Conservation (phyloP, 2,113 vertebrate species). For the Sinocyclocheilus anshuiensis region DNA sequence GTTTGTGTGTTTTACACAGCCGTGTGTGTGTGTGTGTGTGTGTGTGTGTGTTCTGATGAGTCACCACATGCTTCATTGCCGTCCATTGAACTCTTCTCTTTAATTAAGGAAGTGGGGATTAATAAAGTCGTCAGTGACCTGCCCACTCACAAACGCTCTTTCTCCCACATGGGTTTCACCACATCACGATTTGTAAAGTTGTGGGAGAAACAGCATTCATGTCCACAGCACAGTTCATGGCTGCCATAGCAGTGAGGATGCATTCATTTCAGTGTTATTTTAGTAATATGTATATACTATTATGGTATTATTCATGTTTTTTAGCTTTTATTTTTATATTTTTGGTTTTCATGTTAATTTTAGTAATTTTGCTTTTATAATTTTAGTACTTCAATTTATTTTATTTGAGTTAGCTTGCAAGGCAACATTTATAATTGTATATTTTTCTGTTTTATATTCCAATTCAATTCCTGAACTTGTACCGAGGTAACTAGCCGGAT, state of each 20-base stretch:
- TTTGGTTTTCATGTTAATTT: no score
- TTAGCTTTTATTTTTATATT: no score
- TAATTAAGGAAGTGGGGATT: slow-evolving; percentile 64
- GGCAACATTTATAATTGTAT: neutral
- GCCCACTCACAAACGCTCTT: slow-evolving; percentile 5
- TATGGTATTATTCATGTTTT: no score
- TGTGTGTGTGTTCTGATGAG: slow-evolving; percentile 40
- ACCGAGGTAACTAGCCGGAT: no score
- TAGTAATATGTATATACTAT: no score
- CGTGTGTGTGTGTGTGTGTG: neutral
- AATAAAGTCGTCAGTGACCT: slow-evolving; percentile 27
- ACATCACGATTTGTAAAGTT: neutral
- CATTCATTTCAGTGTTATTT: no score
- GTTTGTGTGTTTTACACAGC: no score
- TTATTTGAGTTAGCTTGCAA: neutral
- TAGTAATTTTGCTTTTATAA: neutral
- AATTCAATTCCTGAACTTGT: no score
- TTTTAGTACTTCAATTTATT: neutral
- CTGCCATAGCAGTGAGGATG: no score
- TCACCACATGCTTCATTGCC: slow-evolving; percentile 25
- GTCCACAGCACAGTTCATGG: no score
- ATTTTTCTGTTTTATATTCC: no score
- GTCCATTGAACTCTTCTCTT: slow-evolving; percentile 46
- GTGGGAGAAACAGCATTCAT: neutral
- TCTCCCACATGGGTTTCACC: slow-evolving; percentile 10